phyloP scores from a whole-genome alignment of 1,140 invertebrate species.

The Psilanteris sp. region DNA sequence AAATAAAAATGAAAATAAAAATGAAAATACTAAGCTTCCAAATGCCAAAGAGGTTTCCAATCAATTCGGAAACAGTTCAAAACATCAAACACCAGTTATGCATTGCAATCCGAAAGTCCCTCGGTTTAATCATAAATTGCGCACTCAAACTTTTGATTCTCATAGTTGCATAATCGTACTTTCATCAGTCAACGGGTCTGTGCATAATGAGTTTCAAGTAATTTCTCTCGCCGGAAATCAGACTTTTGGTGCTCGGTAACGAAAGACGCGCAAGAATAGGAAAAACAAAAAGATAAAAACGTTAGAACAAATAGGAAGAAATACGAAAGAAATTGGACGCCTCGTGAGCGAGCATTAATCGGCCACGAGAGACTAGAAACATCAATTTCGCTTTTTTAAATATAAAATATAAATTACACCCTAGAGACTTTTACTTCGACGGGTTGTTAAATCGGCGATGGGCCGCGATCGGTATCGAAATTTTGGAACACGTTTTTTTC shows the following conservation, averaged over 20 bases:
- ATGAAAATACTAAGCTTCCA: conserved; percentile 14
- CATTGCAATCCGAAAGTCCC: conserved; percentile 41
- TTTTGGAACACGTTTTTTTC: conserved; percentile 72
- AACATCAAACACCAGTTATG: conserved; percentile 28
- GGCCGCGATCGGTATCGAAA: conserved; percentile 49
- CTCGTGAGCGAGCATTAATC: conserved; percentile 44
- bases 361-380: conserved; percentile 74
- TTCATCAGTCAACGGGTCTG: conserved; percentile 70
- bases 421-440: conserved; percentile 60
- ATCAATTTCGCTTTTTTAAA: conserved; percentile 73
- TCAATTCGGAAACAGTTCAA: conserved; percentile 24
- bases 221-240: conserved; percentile 10
- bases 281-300: neutral
- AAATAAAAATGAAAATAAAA: neutral
- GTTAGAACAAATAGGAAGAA: neutral
- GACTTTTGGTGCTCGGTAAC: conserved; percentile 47
- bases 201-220: conserved; percentile 63
- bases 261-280: too few relatives aligned
- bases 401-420: conserved; percentile 69
- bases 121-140: conserved; percentile 16
- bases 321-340: conserved; percentile 41
- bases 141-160: conserved; percentile 69
- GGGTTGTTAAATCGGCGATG: conserved; percentile 48
- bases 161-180: conserved; percentile 64
- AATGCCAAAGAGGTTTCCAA: conserved; percentile 15